Percentiles rank a stretch among this genome's conserved stretches.
Conservation (phyloP, 1,140 invertebrate species). For the Papilio machaon region DNA sequence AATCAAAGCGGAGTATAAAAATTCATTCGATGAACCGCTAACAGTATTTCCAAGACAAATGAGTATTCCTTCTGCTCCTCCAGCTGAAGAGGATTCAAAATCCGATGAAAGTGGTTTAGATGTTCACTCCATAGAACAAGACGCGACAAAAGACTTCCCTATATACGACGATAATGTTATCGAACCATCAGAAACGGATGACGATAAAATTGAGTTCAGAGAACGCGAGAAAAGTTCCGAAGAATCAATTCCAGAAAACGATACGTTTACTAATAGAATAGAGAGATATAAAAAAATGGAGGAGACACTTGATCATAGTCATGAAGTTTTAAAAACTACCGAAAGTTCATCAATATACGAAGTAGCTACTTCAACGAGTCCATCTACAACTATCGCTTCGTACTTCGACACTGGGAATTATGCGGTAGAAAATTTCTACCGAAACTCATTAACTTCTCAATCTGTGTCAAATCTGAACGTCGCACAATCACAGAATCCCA, state of each 20-base stretch:
- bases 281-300: constrained; percentile 70
- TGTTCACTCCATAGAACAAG: constrained; percentile 73
- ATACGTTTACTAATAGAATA: constrained; percentile 70
- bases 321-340: constrained; percentile 46
- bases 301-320: constrained; percentile 46
- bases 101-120: constrained; percentile 71
- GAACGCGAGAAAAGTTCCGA: constrained; percentile 58
- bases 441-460: constrained; percentile 52
- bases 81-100: constrained; percentile 64
- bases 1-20: constrained; percentile 67
- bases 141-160: constrained; percentile 74
- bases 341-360: constrained; percentile 43
- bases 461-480: constrained; percentile 46
- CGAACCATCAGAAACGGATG: constrained; percentile 71
- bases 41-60: constrained; percentile 52
- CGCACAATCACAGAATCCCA: constrained; percentile 35
- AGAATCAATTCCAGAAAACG: constrained; percentile 51
- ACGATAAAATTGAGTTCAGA: constrained; percentile 67
- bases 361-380: constrained; percentile 49
- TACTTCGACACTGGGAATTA: constrained; percentile 79
- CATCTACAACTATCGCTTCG: constrained; percentile 64
- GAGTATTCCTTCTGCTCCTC: constrained; percentile 62
- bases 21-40: constrained; percentile 55
- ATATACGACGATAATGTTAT: constrained; percentile 69
- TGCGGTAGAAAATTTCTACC: constrained; percentile 71